phyloP scores from a whole-genome alignment of 2,888 invertebrate genomes.

The Plebejus melissa region DNA sequence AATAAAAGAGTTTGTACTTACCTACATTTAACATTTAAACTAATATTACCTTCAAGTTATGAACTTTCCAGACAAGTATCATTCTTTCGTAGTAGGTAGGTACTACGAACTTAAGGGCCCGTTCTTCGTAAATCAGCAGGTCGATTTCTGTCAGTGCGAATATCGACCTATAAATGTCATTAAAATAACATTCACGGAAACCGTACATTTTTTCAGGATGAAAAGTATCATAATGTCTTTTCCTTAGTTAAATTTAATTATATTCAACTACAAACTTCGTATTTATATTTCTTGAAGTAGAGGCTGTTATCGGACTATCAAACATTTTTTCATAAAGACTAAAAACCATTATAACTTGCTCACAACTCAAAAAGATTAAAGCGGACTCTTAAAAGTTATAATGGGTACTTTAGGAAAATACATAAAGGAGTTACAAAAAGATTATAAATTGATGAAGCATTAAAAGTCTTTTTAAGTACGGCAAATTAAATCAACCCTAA shows the following conservation, averaged over 20 bases:
- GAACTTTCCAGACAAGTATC: neutral
- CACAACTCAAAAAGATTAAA: conserved; percentile 2
- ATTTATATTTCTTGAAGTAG: neutral
- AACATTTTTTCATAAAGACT: neutral
- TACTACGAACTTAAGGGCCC: neutral
- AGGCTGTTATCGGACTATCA: neutral
- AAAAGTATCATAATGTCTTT: too few species aligned
- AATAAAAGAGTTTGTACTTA: neutral
- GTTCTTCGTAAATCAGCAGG: too few species aligned
- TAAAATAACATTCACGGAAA: too few species aligned
- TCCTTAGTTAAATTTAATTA: neutral
- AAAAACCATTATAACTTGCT: conserved; percentile 1
- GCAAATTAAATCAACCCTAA: conserved; percentile 23
- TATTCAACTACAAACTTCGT: neutral
- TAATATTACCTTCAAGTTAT: neutral
- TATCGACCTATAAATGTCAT: too few species aligned
- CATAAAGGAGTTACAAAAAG: neutral
- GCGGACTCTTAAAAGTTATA: conserved; percentile 3
- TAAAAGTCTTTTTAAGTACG: conserved; percentile 12
- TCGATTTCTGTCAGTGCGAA: too few species aligned
- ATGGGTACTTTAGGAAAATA: conserved; percentile 8
- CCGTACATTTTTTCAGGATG: too few species aligned
- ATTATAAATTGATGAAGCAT: conserved; percentile 19
- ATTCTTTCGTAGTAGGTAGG: neutral
- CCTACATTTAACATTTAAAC: neutral